These are phyloP conservation scores for Hippopotamus amphibius DNA, from an alignment of 2,113 vertebrate genomes.

Conservation along the genomic window DNA sequence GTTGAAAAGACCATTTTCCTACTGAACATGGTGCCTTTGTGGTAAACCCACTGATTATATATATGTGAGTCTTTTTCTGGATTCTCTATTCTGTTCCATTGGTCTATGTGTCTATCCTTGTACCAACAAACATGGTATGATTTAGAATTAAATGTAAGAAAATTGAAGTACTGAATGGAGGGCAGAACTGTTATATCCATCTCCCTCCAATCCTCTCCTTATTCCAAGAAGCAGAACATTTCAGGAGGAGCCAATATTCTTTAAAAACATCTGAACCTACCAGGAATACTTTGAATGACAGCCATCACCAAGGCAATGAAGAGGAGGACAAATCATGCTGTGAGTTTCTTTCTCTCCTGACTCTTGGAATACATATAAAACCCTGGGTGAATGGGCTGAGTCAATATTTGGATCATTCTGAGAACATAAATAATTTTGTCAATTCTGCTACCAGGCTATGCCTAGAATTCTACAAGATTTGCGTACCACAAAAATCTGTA, in stretches of 20 bases:
- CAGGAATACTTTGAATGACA: neutral
- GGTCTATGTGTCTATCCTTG: neutral
- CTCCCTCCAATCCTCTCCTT: neutral
- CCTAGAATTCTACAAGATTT: neutral
- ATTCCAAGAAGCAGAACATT: constrained; percentile 21
- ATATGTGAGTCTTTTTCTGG: neutral
- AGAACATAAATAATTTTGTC: neutral
- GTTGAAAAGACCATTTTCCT: neutral
- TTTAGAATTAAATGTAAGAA: neutral
- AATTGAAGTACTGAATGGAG: neutral
- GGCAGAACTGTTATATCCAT: neutral
- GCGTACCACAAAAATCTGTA: neutral
- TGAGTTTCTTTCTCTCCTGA: neutral
- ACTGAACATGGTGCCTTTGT: neutral
- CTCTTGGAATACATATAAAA: neutral
- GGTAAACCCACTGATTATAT: neutral
- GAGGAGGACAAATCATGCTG: neutral
- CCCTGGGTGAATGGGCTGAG: neutral
- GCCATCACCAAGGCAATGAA: neutral
- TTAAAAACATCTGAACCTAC: neutral
- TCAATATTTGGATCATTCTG: neutral
- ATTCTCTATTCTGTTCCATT: neutral
- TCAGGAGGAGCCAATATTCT: neutral
- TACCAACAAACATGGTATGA: neutral
- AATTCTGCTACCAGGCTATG: neutral